A percentile compares a stretch with the other conserved stretches of the same genome.
Evolutionary conservation across 1,140 invertebrate genomes (phyloP).

Genomic region (Drosophila pectinifera): DNA sequence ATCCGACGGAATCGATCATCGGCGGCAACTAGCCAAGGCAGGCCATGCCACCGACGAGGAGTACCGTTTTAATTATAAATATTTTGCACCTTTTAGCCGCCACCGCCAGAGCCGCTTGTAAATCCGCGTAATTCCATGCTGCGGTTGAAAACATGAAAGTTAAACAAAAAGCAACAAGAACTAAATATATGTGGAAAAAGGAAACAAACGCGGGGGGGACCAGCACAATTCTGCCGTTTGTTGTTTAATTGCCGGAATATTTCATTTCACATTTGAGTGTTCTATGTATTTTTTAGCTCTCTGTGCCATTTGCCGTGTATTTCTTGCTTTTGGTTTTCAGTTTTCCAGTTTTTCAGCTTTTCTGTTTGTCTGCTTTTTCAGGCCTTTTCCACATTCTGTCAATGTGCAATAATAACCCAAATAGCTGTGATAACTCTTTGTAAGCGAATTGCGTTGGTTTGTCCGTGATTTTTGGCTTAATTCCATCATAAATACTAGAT

Average conservation of each 20-base stretch:
- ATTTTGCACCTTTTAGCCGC: constrained; percentile 46
- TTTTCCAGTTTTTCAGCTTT: constrained; percentile 12
- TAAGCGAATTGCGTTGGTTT: constrained; percentile 41
- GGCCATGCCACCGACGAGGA: constrained; percentile 15
- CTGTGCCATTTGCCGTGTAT: constrained; percentile 43
- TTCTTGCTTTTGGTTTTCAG: constrained; percentile 22
- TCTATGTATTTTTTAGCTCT: constrained; percentile 19
- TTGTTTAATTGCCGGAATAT: constrained; percentile 78
- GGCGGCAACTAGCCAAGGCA: constrained; percentile 9
- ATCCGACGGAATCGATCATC: constrained; percentile 32
- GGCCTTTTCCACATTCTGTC: constrained; percentile 49
- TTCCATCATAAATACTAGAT: constrained; percentile 47
- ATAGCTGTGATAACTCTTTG: constrained; percentile 51
- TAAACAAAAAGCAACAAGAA: constrained; percentile 23
- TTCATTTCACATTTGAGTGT: constrained; percentile 63
- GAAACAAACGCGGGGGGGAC: constrained; percentile 13
- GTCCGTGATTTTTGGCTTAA: constrained; percentile 31
- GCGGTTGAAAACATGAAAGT: constrained; percentile 66
- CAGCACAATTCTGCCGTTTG: constrained; percentile 37
- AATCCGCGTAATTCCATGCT: constrained; percentile 72
- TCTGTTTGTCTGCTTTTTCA: not conserved
- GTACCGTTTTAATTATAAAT: constrained; percentile 71
- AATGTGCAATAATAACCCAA: constrained; percentile 45
- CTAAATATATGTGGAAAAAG: constrained; percentile 9
- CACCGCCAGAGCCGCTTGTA: constrained; percentile 37